These are phyloP conservation scores for Parauchenoglanis ngamensis DNA, from an alignment of 2,797 vertebrate genomes.

Conservation along the genomic window DNA sequence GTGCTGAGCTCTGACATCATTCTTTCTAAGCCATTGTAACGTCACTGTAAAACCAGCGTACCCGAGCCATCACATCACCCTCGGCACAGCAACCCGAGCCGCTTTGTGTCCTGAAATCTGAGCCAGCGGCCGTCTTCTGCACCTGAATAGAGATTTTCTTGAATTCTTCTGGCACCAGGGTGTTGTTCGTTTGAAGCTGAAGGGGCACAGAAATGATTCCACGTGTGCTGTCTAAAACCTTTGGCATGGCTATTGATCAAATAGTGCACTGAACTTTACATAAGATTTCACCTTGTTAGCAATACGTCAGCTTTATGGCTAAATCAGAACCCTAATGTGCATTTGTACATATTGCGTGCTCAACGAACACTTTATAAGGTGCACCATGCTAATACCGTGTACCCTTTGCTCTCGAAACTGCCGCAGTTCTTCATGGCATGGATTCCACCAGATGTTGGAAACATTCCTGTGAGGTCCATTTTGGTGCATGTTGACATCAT, in stretches of 20 bases:
- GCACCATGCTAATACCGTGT: neutral
- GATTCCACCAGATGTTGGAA: neutral
- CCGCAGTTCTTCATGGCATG: neutral
- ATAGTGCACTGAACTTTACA: neutral
- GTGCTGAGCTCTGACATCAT: slow-evolving; percentile 43
- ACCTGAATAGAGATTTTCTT: slow-evolving; percentile 5
- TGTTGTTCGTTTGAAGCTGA: slow-evolving; percentile 1
- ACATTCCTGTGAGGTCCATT: neutral
- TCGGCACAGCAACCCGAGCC: slow-evolving; percentile 59
- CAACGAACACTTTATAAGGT: neutral
- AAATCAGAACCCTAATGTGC: neutral
- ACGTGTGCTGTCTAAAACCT: neutral
- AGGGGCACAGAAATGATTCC: neutral
- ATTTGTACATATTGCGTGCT: too few relatives aligned
- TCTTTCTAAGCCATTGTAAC: slow-evolving; percentile 29
- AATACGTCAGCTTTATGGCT: neutral
- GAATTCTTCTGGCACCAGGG: neutral
- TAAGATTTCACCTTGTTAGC: too few relatives aligned
- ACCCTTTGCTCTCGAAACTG: neutral
- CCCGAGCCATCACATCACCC: slow-evolving; percentile 9
- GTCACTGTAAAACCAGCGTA: slow-evolving; percentile 27
- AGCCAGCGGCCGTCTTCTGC: slow-evolving; percentile 9
- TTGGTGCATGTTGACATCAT: too few relatives aligned
- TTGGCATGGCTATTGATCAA: neutral
- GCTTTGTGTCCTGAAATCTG: slow-evolving; percentile 47